Base-by-base conservation (phyloP, 2,113 vertebrate genomes). In the Sardina pilchardus region DNA sequence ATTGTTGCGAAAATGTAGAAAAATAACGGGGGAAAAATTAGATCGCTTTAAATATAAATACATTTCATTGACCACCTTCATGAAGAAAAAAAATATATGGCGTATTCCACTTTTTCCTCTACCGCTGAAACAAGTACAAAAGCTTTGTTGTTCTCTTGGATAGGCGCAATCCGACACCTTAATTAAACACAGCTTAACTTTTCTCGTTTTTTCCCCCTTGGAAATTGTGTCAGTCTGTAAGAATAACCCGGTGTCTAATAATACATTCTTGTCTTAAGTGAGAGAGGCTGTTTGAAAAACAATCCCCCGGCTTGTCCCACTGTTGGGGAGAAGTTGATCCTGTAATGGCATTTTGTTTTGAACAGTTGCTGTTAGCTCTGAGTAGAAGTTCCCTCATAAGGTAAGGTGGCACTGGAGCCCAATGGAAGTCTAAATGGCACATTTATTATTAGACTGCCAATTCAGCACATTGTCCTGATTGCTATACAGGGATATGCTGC, bases 361-460 rank as follows among this genome's bases (percentile, higher is more conserved):
- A 96, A 95, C 97, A 97, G 96, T 98, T 97, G 97, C 96, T 96
- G 95, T 95, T 84, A 83, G 90, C 91, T 91, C 90, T 87, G 92
- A 93, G 94, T 95, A 95, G 94, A 96, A 95, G 96, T 98, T 96
- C 96, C 98, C 98, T 97, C 97, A 99, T 99, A 99, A 99, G 98
- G 98, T 97, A 98, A 99, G 96, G 94, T 96, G 97, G 96, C 97
- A 95, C 95, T 95, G 96, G 96, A 95, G 95, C 95, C 95, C 96
- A 96, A 95, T 95, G 95, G 90, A 92, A 95, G 97, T 95, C 97
- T 95, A 98, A 98, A 97, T 98, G 97, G 96, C 97, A 99, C 97
- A 97, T 97, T 96, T 99, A 99, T 98, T 97, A 99, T 99, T 99
- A 99, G 98, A 97, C 96, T 97, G 97, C 94, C 96, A 95, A 97